Conservation (phyloP, 2,888 invertebrate genomes). For the Drosophila yooni region DNA sequence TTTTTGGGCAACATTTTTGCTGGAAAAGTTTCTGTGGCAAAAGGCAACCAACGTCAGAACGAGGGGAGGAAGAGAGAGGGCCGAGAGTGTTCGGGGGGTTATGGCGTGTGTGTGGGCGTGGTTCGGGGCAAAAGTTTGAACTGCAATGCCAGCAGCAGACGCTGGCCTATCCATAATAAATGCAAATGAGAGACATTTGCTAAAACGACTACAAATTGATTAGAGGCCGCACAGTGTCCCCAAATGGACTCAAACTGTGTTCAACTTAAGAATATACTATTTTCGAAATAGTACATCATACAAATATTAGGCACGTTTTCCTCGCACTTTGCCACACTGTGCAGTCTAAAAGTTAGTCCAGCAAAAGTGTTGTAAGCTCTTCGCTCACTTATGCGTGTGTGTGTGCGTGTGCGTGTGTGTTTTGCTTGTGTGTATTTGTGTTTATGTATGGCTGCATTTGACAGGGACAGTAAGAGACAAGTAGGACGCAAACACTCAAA, state of each 20-base stretch:
- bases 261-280: neutral
- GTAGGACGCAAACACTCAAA: constrained; percentile 72
- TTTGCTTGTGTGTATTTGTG: constrained; percentile 21
- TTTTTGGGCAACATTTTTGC: constrained; percentile 43
- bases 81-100: neutral
- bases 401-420: constrained; percentile 28
- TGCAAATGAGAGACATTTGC: constrained; percentile 80
- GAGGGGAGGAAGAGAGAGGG: neutral
- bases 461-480: constrained; percentile 66
- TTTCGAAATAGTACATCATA: neutral
- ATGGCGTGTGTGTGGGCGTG: constrained; percentile 66
- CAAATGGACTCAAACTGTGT: neutral
- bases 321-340: constrained; percentile 59
- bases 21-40: constrained; percentile 49
- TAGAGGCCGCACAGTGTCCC: constrained; percentile 67
- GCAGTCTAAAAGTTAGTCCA: constrained; percentile 56
- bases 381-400: constrained; percentile 25
- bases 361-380: constrained; percentile 61
- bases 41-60: neutral
- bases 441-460: constrained; percentile 60
- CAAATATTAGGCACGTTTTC: no score
- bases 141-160: constrained; percentile 79
- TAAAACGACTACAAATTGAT: constrained; percentile 81
- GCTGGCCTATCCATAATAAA: constrained; percentile 77
- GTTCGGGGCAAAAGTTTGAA: constrained; percentile 68